Base-by-base conservation (phyloP, 2,113 vertebrate genomes). In the Ahaetulla prasina region DNA sequence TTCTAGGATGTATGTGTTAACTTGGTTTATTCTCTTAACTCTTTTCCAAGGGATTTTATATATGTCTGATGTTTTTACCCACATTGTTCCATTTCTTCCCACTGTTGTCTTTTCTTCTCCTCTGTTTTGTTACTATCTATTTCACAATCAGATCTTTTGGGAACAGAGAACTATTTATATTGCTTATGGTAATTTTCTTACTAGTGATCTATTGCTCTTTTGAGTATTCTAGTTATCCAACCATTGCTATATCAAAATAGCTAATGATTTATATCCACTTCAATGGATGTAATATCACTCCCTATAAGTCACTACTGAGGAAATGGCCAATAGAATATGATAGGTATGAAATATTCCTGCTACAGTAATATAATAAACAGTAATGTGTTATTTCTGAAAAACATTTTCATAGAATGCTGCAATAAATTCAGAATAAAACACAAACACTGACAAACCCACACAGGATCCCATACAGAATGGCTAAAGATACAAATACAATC, bases 331-430 rank as follows among this genome's bases (percentile, higher is more conserved):
- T 80, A 18, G 35, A 80, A 80, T 43, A 80, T 80, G 74, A 39
- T 43, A 80, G 8, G 2, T 80, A 1, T 43, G 18, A 80, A 39
- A 39, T 80, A 80, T 80, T 43, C 18, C 74, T 9, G 74, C 35
- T 35, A 80, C 18, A 22, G 35, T 80, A 47, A 86, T 86, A 53
- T 54, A 23, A 52, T 52, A 27, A 95, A 96, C 89, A 94, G 27
- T 16, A 96, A 93, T 92, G 96, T 94, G 93, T 88, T 3, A 16
- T 95, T 96, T 95, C 91, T 89, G 0, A 2, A 60, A 80, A 95
- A 91, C 18, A 53, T 93, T 35, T 90, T 89, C 90, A 55, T 85
- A 93, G 94, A 90, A 90, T 95, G 87, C 54, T 9, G 35, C 89
- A 94, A 39, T 88, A 55, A 55, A 88, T 50, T 22, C 35, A 53